Evolutionary conservation across 2,888 invertebrate species (phyloP).

Genomic region (Lucinisca nassula): DNA sequence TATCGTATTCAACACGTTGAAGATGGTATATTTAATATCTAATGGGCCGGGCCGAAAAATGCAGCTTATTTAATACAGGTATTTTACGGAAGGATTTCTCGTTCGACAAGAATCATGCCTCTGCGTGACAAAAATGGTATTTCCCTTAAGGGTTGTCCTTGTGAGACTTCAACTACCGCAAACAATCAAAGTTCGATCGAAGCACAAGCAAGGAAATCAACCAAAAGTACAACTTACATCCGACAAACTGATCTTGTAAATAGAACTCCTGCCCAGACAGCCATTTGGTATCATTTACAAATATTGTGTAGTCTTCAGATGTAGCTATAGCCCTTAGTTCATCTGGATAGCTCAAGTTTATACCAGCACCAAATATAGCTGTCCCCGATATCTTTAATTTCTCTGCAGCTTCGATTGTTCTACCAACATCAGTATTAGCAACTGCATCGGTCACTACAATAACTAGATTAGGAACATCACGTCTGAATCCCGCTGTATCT

Average conservation of each 20-base stretch:
- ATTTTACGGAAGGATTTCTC: too few species aligned
- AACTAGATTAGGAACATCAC: constrained; percentile 75
- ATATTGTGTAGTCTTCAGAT: constrained; percentile 36
- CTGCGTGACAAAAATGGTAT: too few species aligned
- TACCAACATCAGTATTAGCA: constrained; percentile 63
- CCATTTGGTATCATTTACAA: constrained; percentile 37
- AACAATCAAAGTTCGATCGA: too few species aligned
- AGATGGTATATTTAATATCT: too few species aligned
- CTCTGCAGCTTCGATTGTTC: constrained; percentile 61
- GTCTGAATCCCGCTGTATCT: constrained; percentile 66
- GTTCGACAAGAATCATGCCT: too few species aligned
- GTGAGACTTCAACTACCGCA: too few species aligned
- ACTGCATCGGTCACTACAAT: constrained; percentile 80
- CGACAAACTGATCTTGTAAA: constrained; percentile 55
- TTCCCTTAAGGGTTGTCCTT: too few species aligned
- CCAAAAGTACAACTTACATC: constrained; percentile 54
- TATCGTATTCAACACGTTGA: too few species aligned
- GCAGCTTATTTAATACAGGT: too few species aligned
- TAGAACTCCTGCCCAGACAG: constrained; percentile 21
- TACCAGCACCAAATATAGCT: constrained; percentile 65
- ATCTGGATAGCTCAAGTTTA: constrained; percentile 67
- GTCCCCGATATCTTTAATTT: constrained; percentile 58
- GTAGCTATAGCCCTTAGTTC: constrained; percentile 68
- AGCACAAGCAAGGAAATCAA: too few species aligned
- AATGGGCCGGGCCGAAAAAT: too few species aligned